Base-by-base conservation (phyloP, 2,888 invertebrate species). In the Ceramica pisi region DNA sequence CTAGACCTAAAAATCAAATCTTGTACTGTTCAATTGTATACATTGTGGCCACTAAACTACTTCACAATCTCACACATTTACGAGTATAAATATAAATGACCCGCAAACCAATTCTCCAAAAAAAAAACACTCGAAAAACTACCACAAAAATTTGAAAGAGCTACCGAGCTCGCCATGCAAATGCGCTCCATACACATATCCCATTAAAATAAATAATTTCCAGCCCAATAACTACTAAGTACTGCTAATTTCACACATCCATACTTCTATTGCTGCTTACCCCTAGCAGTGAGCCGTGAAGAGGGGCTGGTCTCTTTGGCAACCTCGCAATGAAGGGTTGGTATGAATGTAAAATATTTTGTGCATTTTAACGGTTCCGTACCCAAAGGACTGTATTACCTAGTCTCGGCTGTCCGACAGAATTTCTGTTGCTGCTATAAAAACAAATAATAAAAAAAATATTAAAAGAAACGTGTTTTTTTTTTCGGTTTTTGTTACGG, bases 161-260 rank as follows among this genome's bases (percentile, higher is more conserved):
- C 73, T 21, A 73, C 63, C 19, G 71, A 50, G 35, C 21, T 31
- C 6, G 7, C 38, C 38, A 75, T 46, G 41, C 41, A 64, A 71
- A 71, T 62, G 8, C 8, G 26, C 38, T 44, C 26, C 59, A 68
- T 53, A 78, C 61, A 79, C 67, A 69, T 55, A 68, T 26, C 35
- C 50, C 67, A 68, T 71, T 66, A 69, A 71, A 83, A 69, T 48
- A 61, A 67, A 81, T 84, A 31, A 61, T 51, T 75, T 75, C 67
- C 68, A 57, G 67, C 4, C 55, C 71, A 65, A 19, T 69, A 62
- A n/a, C 0, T 35, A n/a, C 31, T 67, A 76, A 76, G 79, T 68
- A 73, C 21, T n/a, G 72, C 62, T 84, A 82, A 84, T 83, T 84
- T 84, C 41, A 80, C 82, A 83, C 76, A 23, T 44, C 64, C 26